Percentiles rank a stretch among this genome's conserved stretches.
Evolutionary conservation across 2,113 vertebrate species (phyloP).

Genomic region (Terrapene triunguis): DNA sequence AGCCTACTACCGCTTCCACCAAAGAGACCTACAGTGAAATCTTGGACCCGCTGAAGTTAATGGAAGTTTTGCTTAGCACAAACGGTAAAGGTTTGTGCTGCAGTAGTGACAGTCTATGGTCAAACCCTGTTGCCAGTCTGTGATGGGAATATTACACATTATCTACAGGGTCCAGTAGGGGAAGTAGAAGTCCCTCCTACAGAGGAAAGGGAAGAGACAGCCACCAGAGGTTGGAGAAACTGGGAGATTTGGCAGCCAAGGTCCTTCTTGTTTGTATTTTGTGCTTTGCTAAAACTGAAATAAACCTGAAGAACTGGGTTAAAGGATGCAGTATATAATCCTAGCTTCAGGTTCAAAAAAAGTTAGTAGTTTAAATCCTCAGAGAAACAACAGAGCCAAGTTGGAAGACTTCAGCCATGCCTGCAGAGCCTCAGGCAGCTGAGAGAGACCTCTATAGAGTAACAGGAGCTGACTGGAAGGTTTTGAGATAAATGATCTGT

Average conservation of each 20-base stretch:
- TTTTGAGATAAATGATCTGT: not conserved
- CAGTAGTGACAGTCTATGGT: not conserved
- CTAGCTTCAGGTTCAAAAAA: not conserved
- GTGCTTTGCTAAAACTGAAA: not conserved
- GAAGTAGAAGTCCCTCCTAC: not conserved
- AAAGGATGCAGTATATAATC: not conserved
- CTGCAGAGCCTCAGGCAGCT: not conserved
- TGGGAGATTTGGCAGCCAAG: not conserved
- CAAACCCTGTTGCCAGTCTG: not conserved
- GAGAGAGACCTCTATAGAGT: not conserved
- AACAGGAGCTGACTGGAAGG: not conserved
- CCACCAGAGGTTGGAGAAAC: not conserved
- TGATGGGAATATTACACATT: not conserved
- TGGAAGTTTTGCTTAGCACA: not conserved
- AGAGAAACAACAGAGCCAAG: not conserved
- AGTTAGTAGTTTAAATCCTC: not conserved
- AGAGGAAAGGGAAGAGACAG: not conserved
- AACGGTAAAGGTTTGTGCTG: not conserved
- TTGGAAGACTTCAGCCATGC: not conserved
- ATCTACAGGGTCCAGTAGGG: not conserved
- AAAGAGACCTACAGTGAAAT: not conserved
- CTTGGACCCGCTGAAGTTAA: not conserved
- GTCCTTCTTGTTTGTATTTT: not conserved
- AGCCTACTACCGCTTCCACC: not conserved
- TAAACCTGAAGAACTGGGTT: not conserved